Conservation (phyloP, 1,140 invertebrate genomes). For the Brachionus rubens region DNA sequence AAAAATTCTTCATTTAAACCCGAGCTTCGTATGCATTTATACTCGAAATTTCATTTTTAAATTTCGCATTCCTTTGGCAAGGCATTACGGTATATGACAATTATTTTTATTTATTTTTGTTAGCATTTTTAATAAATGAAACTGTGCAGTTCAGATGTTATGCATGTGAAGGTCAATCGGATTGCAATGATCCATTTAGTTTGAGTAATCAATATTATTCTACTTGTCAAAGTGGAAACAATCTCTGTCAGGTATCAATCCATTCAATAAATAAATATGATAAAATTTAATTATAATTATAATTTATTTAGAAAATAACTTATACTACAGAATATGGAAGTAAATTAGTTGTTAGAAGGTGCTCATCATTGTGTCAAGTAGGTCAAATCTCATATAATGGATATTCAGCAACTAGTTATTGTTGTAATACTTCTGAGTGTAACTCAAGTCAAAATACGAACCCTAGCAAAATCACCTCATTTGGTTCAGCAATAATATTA, state of each 20-base stretch:
- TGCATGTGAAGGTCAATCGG: neutral
- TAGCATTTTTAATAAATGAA: neutral
- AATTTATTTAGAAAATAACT: neutral
- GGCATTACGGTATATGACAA: too few species aligned
- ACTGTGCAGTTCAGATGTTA: neutral
- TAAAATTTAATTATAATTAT: neutral
- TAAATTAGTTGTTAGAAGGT: constrained; percentile 2
- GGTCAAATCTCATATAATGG: constrained; percentile 2
- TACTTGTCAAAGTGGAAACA: neutral
- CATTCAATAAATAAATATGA: too few species aligned
- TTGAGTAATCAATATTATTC: neutral
- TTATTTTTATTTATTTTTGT: neutral
- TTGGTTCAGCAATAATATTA: neutral
- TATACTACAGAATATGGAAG: neutral
- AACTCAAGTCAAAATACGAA: neutral
- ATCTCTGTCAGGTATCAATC: neutral
- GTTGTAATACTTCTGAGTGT: neutral
- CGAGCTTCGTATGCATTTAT: too few species aligned
- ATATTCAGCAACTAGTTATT: neutral
- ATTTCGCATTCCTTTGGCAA: too few species aligned
- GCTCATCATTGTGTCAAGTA: neutral
- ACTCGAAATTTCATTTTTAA: too few species aligned
- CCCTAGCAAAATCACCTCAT: neutral
- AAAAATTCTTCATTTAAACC: too few species aligned
- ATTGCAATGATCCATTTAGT: constrained; percentile 23